These are phyloP conservation scores for Danio choprae DNA, from an alignment of 2,797 vertebrate species.

Conservation along the genomic window DNA sequence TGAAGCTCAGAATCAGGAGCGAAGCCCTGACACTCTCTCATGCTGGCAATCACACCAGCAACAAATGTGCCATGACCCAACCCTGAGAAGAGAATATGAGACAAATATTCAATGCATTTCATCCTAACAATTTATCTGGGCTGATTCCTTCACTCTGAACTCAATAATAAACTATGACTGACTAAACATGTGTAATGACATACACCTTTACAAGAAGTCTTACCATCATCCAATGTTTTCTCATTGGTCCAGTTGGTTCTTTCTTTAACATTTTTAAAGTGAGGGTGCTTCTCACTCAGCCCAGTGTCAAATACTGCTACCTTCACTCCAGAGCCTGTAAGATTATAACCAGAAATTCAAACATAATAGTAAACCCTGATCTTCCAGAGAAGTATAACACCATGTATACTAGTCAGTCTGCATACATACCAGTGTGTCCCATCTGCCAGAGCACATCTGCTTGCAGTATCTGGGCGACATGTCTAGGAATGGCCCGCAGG, in stretches of 20 bases:
- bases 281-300: constrained; percentile 96
- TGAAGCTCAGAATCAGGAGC: constrained; percentile 98
- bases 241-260: constrained; percentile 99
- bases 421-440: constrained; percentile 90
- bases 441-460: constrained; percentile 98
- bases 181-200: neutral
- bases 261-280: constrained; percentile 99
- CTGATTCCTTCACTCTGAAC: neutral
- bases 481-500: constrained; percentile 93
- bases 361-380: neutral
- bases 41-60: constrained; percentile 98
- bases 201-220: constrained; percentile 35
- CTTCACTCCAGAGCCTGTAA: constrained; percentile 91
- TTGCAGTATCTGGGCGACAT: constrained; percentile 97
- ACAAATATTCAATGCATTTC: neutral
- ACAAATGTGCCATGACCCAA: constrained; percentile 98
- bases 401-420: neutral
- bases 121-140: neutral
- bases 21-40: constrained; percentile 98
- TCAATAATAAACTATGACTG: neutral
- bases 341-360: neutral
- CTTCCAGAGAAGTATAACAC: neutral
- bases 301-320: constrained; percentile 99
- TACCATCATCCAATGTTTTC: constrained; percentile 97
- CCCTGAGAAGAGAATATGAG: constrained; percentile 72